These are phyloP conservation scores for Eremobia ochroleuca DNA, from an alignment of 2,888 invertebrate species.

Conservation along the genomic window DNA sequence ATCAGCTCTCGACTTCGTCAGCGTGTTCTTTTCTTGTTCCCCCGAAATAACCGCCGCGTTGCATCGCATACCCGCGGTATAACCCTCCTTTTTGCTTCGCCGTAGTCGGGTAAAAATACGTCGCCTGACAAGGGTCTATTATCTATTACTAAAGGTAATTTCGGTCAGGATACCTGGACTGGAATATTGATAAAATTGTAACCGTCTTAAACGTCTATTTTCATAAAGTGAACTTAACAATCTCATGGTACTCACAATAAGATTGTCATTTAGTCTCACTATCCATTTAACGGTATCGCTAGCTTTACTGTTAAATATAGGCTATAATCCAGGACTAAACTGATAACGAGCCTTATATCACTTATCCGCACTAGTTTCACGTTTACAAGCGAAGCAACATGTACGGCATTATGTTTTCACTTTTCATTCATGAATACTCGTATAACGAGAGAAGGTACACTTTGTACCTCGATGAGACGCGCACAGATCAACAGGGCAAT, in stretches of 20 bases:
- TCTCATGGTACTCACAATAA: not conserved
- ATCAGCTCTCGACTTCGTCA: too few species aligned
- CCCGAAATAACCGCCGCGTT: too few species aligned
- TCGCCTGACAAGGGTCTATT: constrained; percentile 71
- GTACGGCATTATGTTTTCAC: not conserved
- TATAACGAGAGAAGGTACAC: not conserved
- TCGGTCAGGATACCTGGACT: constrained; percentile 54
- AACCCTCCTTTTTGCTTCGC: too few species aligned
- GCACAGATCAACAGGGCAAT: not conserved
- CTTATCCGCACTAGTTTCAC: not conserved
- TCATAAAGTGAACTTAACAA: too few species aligned
- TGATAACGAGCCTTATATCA: constrained; percentile 1
- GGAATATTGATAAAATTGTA: constrained; percentile 13
- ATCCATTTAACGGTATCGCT: not conserved
- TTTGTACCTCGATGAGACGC: not conserved
- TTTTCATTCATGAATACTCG: not conserved
- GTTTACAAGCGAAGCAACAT: constrained; percentile 1
- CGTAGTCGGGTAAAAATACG: too few species aligned
- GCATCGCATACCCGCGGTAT: too few species aligned
- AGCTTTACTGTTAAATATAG: not conserved
- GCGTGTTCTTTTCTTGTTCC: too few species aligned
- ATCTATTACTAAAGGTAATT: constrained; percentile 74
- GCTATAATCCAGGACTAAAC: constrained; percentile 26
- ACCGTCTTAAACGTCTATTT: too few species aligned
- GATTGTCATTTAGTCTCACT: not conserved